Evolutionary conservation across 1,140 invertebrate genomes (phyloP).

Genomic region (Drosophila jambulina): DNA sequence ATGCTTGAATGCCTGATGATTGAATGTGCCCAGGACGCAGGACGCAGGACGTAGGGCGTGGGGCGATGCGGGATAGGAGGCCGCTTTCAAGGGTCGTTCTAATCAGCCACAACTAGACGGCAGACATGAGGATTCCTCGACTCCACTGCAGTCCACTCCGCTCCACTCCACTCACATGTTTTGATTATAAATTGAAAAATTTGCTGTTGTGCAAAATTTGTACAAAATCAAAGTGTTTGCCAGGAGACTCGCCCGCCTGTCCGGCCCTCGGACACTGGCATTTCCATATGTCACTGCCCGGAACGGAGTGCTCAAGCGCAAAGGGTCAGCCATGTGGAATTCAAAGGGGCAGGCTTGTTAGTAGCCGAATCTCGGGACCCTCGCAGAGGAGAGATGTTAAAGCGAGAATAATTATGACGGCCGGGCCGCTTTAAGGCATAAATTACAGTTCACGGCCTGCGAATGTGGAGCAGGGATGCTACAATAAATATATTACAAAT

Average conservation of each 20-base stretch:
- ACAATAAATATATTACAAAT: conserved; percentile 75
- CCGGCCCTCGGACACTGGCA: conserved; percentile 36
- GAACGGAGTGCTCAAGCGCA: conserved; percentile 63
- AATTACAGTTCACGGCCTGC: conserved; percentile 20
- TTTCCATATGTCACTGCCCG: conserved; percentile 72
- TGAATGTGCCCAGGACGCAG: conserved; percentile 48
- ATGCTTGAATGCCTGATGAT: conserved; percentile 72
- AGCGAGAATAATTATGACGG: conserved; percentile 14
- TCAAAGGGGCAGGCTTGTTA: conserved; percentile 63
- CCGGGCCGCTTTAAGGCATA: conserved; percentile 13
- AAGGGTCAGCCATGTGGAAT: conserved; percentile 67
- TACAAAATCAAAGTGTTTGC: conserved; percentile 77
- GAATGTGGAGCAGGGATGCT: conserved; percentile 8
- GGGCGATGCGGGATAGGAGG: background rate
- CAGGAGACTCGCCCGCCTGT: conserved; percentile 44
- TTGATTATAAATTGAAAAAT: conserved; percentile 83
- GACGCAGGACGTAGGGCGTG: background rate
- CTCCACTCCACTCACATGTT: conserved; percentile 46
- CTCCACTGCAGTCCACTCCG: background rate
- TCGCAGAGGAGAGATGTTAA: conserved; percentile 20
- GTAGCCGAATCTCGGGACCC: conserved; percentile 51
- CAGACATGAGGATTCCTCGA: conserved; percentile 32
- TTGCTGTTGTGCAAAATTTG: conserved; percentile 70
- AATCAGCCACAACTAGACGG: conserved; percentile 54
- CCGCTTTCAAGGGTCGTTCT: conserved; percentile 48